Evolutionary conservation across 2,888 invertebrate genomes (phyloP), one percentile per base, ranked within the genome.

Genomic region (Didymodactylos carnosus): DNA sequence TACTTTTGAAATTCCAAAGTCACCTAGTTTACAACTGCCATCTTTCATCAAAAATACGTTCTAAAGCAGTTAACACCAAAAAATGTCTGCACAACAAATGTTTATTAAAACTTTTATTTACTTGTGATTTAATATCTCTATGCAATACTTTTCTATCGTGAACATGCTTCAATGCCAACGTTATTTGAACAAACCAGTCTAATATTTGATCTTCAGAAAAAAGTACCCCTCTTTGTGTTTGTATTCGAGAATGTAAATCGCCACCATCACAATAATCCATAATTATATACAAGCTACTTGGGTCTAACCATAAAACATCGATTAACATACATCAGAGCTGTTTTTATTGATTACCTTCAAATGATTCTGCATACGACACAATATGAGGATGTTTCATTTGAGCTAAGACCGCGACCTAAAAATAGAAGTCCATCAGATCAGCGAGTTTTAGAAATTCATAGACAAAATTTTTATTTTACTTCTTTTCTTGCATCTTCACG

Each of bases 181-280:
- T 83, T 72, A 85, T 80, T 77, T 86, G 85, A 16, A 83, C 82
- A 80, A 85, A 85, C 84, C 84, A 84, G 77, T 84, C 81, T 71
- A 84, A 77, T 62, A 85, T 83, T 80, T 80, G 81, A 27, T 82
- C 81, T 78, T 84, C 84, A 35, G 77, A 75, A 76, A 84, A 82
- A 13, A 81, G 77, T n/a, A 80, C 76, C 40, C 84, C 84, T 75
- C 80, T 79, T 77, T 84, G 84, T 23, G 77, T 77, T 77, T 69
- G 75, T n/a, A 75, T 75, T 72, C 71, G 72, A 40, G 62, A 43
- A 25, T 75, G 71, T 16, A 75, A 49, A 72, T 75, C 75, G n/a
- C 85, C 85, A 76, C 84, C 85, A 75, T 84, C 83, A 77, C 85
- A 86, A 76, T 82, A 86, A 75, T 85, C 85, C 84, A 86, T 86